Evolutionary conservation across 2,113 vertebrate genomes (phyloP).

Genomic region (Gopherus evgoodei): DNA sequence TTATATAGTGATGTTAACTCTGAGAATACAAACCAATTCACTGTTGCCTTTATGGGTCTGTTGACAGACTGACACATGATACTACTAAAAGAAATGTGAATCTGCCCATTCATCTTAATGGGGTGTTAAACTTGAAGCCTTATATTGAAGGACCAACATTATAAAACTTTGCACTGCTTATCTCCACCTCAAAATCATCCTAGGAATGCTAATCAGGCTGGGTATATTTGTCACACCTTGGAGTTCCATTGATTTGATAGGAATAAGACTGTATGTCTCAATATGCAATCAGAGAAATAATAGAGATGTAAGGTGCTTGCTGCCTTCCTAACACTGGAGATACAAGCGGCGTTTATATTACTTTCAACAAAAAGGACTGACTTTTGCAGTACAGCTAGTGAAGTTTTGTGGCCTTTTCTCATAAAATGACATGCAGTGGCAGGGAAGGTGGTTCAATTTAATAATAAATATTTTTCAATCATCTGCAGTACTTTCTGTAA

Average conservation of each 20-base stretch:
- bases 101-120: constrained; percentile 54
- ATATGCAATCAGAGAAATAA: accelerated
- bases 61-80: constrained; percentile 61
- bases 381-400: accelerated
- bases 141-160: constrained; percentile 31
- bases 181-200: constrained; percentile 55
- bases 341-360: neutral
- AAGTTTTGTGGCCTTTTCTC: neutral
- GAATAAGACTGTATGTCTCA: neutral
- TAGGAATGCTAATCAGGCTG: constrained; percentile 29
- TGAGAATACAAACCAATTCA: neutral
- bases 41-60: constrained; percentile 47
- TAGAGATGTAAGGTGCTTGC: neutral
- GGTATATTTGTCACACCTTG: constrained; percentile 1
- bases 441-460: neutral
- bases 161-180: constrained; percentile 45
- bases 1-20: neutral
- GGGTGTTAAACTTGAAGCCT: constrained; percentile 64
- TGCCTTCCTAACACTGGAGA: neutral
- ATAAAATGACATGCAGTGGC: neutral
- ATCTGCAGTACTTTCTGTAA: neutral
- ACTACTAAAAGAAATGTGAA: neutral
- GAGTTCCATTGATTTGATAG: constrained; percentile 45
- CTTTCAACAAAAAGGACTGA: neutral
- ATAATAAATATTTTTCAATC: constrained; percentile 1